Percentiles rank a stretch among this genome's conserved stretches.
Conservation (phyloP, 2,888 invertebrate genomes). For the Orthosia incerta region DNA sequence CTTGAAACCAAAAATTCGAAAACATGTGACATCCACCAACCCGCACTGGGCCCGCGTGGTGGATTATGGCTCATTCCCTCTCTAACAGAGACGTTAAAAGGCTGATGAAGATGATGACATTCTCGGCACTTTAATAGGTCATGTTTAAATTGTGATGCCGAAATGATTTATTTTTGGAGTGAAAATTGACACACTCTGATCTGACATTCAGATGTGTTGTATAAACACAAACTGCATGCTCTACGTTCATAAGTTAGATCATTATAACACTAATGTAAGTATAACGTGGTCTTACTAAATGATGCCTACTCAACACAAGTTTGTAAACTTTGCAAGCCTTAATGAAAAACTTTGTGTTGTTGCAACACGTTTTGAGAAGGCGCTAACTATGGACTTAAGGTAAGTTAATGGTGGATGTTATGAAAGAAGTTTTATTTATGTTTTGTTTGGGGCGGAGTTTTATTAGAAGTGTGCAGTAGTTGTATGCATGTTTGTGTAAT, state of each 20-base stretch:
- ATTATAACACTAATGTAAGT: background rate
- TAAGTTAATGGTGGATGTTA: background rate
- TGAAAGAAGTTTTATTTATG: conserved; percentile 4
- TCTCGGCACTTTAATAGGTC: no score
- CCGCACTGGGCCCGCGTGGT: no score
- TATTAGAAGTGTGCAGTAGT: conserved; percentile 23
- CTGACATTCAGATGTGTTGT: background rate
- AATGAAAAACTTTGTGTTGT: background rate
- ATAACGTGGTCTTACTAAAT: background rate
- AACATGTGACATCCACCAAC: no score
- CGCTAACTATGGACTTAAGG: background rate
- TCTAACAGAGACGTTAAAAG: no score
- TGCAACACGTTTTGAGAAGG: background rate
- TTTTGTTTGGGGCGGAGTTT: conserved; percentile 43
- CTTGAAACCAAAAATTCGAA: no score
- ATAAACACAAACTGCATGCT: background rate
- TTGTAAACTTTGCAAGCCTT: conserved; percentile 1
- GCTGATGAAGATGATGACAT: no score
- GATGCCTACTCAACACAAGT: background rate
- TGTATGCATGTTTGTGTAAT: conserved; percentile 22
- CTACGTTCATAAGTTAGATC: background rate
- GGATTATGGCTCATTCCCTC: no score
- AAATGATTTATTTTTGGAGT: background rate
- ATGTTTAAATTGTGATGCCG: background rate
- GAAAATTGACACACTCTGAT: background rate